Conservation (phyloP, 2,113 vertebrate genomes). For the Lonchura striata region DNA sequence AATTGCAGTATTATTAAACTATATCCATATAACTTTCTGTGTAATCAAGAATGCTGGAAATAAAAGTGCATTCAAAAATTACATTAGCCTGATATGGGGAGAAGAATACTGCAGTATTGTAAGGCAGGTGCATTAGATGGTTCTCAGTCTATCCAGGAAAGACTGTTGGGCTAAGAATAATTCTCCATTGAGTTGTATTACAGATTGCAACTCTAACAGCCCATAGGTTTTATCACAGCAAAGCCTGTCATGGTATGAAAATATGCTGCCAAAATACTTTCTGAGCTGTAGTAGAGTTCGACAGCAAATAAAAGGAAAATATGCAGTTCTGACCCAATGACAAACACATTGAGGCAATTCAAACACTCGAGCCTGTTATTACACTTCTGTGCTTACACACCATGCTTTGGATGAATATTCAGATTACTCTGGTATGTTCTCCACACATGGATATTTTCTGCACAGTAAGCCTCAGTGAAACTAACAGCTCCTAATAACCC, state of each 20-base stretch:
- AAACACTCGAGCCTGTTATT: conserved; percentile 36
- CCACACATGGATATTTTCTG: not conserved
- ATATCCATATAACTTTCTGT: not conserved
- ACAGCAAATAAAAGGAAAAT: conserved; percentile 16
- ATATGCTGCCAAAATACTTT: not conserved
- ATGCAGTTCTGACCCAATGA: not conserved
- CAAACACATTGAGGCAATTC: conserved; percentile 11
- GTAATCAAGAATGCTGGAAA: not conserved
- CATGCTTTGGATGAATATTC: not conserved
- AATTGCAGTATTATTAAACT: not conserved
- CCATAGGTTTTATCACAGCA: not conserved
- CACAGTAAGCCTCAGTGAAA: not conserved
- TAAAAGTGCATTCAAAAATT: not conserved
- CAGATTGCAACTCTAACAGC: not conserved
- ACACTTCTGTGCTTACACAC: not conserved
- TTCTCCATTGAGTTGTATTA: not conserved
- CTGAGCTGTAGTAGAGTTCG: not conserved
- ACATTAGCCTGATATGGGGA: not conserved
- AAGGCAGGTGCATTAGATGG: not conserved
- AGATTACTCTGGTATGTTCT: conserved; percentile 18
- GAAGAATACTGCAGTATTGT: not conserved
- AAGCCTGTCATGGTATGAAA: not conserved
- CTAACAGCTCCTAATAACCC: not conserved
- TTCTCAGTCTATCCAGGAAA: not conserved
- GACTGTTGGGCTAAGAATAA: not conserved